Evolutionary conservation across 2,797 vertebrate species (phyloP).

Genomic region (Rhyacichthys aspro): DNA sequence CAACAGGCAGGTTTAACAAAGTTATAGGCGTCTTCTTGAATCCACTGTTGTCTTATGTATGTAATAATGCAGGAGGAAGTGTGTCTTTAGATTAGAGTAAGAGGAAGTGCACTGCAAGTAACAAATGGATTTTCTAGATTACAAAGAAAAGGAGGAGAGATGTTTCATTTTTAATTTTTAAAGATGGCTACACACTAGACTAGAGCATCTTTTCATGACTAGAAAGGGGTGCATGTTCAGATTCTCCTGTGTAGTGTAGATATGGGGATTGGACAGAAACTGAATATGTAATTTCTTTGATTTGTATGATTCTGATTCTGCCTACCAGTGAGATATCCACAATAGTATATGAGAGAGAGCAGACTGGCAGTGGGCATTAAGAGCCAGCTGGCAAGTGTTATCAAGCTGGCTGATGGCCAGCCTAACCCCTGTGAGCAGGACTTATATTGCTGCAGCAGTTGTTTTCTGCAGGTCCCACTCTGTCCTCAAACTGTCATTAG

Average conservation of each 20-base stretch:
- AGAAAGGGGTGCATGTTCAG: constrained; percentile 28
- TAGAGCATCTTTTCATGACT: no score
- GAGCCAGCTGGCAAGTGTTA: constrained; percentile 6
- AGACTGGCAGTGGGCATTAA: neutral
- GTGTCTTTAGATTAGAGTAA: no score
- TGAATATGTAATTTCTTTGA: no score
- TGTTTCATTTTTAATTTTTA: no score
- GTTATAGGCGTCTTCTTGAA: no score
- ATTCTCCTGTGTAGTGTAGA: neutral
- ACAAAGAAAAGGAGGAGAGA: no score
- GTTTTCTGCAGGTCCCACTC: neutral
- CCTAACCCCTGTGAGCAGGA: neutral
- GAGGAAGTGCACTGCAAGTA: no score
- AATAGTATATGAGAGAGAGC: neutral
- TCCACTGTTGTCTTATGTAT: no score
- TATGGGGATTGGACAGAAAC: neutral
- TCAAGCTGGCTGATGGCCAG: neutral
- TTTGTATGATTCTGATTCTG: neutral
- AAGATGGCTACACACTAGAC: no score
- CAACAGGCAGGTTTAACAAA: no score
- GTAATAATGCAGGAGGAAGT: no score
- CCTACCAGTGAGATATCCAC: neutral
- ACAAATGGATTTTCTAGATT: no score
- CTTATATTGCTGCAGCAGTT: constrained; percentile 1
- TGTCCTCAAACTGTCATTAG: neutral